phyloP scores from a whole-genome alignment of 2,113 vertebrate genomes.

The Talpa occidentalis region DNA sequence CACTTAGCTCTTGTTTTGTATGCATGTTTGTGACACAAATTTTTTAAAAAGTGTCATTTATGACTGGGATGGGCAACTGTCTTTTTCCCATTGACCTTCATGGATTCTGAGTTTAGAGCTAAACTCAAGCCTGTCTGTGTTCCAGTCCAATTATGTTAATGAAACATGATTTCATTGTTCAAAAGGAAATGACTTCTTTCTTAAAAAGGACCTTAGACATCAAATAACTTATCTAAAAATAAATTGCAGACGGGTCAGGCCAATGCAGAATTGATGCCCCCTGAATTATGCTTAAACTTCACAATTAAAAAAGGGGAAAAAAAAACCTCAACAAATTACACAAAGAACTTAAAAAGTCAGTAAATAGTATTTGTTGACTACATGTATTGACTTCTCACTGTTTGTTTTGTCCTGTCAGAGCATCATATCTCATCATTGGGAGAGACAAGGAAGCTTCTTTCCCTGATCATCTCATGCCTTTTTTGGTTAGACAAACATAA shows the following conservation, averaged over 20 bases:
- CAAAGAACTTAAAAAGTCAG: conserved; percentile 31
- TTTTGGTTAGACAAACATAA: background rate
- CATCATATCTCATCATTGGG: background rate
- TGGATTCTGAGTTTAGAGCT: conserved; percentile 75
- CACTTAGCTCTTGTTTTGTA: conserved; percentile 70
- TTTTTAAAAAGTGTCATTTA: conserved; percentile 59
- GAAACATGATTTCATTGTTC: conserved; percentile 79
- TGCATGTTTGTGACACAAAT: conserved; percentile 70
- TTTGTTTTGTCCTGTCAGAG: background rate
- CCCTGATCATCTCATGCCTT: background rate
- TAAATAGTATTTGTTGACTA: conserved; percentile 37
- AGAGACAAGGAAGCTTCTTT: background rate
- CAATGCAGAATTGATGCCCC: conserved; percentile 46
- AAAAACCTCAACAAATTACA: conserved; percentile 3
- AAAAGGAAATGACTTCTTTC: conserved; percentile 66
- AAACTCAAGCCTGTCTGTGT: conserved; percentile 65
- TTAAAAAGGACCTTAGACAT: conserved; percentile 52
- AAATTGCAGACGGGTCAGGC: conserved; percentile 66
- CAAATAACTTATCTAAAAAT: conserved; percentile 72
- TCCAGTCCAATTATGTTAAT: conserved; percentile 74
- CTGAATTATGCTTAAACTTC: conserved; percentile 58
- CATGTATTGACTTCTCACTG: background rate
- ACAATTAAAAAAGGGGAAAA: conserved; percentile 48
- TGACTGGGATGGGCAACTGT: conserved; percentile 37
- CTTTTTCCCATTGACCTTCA: conserved; percentile 73